Evolutionary conservation across 2,888 invertebrate genomes (phyloP), one percentile per base, ranked within the genome.

Genomic region (Synanthedon vespiformis): DNA sequence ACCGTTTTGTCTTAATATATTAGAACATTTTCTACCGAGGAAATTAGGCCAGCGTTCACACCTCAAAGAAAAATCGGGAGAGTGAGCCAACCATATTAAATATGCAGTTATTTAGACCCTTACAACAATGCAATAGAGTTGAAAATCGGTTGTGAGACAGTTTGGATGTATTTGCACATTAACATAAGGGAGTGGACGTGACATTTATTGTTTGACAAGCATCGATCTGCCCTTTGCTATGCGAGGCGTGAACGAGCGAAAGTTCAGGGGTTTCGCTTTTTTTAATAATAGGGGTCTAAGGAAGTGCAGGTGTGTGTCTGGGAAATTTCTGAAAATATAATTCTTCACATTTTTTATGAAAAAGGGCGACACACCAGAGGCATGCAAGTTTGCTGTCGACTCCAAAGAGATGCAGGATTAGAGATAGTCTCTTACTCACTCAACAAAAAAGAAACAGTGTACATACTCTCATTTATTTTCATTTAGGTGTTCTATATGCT

Each of bases 191-290:
- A 83, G 78, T 86, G 86, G 84, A 86, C 86, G 83, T 86, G 86
- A 84, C 86, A 86, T 87, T 87, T 85, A 86, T 87, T 86, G 86
- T 87, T 84, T 86, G 86, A 85, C 85, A 82, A 81, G 76, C 81
- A 87, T 87, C 86, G 86, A 86, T 86, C 85, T 86, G 85, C 76
- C 82, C 82, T 85, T 85, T 86, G 80, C 74, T 77, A 79, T 77
- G 74, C 81, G 76, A 81, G 73, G 80, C 82, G 83, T 79, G 79
- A 83, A 78, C 64, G 67, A 68, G 71, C 62, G 67, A 74, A 80
- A 80, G 80, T 80, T 80, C 80, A 77, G 62, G 61, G 68, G 52
- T 54, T 50, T 50, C 50, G 10, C 53, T 63, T 62, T 62, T 22
- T 65, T 61, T 60, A 56, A 56, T 57, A 57, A 6, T 51, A 48